These are phyloP conservation scores for Notolabrus celidotus DNA, from an alignment of 2,797 vertebrate species.

Conservation along the genomic window DNA sequence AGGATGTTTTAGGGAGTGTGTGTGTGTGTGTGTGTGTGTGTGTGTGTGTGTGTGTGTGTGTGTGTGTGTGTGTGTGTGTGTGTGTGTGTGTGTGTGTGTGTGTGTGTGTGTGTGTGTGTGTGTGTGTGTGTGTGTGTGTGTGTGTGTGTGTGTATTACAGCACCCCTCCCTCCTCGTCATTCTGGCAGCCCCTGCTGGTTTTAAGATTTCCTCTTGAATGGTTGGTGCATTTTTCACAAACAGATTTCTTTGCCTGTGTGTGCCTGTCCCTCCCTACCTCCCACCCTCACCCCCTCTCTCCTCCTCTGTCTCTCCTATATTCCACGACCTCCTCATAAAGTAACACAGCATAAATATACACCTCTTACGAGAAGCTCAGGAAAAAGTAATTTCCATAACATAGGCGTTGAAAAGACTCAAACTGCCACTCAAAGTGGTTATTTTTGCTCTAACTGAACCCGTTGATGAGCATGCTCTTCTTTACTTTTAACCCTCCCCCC, in stretches of 20 bases:
- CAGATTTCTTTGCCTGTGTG: slow-evolving; percentile 73
- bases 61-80: slow-evolving; percentile 40
- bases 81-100: slow-evolving; percentile 7
- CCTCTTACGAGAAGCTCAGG: slow-evolving; percentile 78
- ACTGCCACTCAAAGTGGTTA: slow-evolving; percentile 78
- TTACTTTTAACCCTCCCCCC: slow-evolving; percentile 72
- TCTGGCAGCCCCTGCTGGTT: slow-evolving; percentile 74
- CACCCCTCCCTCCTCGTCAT: slow-evolving; percentile 45
- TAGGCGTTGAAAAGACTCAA: slow-evolving; percentile 83
- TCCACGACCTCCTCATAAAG: too few species aligned
- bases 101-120: slow-evolving; percentile 45
- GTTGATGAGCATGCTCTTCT: slow-evolving; percentile 84
- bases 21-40: slow-evolving; percentile 40
- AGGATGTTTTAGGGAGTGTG: slow-evolving; percentile 15
- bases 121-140: slow-evolving; percentile 38
- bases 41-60: slow-evolving; percentile 24
- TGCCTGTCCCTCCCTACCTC: slow-evolving; percentile 55
- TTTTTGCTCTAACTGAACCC: slow-evolving; percentile 84
- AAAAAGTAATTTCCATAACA: slow-evolving; percentile 84
- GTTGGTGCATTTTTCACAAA: slow-evolving; percentile 81
- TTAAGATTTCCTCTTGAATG: slow-evolving; percentile 71
- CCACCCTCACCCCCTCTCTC: slow-evolving; percentile 48
- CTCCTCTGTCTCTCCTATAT: slow-evolving; percentile 56
- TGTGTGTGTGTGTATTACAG: slow-evolving; percentile 32
- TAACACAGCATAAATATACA: slow-evolving; percentile 81